Evolutionary conservation across 2,113 vertebrate species (phyloP).

Genomic region (Stomatorhinus ivindoensis): DNA sequence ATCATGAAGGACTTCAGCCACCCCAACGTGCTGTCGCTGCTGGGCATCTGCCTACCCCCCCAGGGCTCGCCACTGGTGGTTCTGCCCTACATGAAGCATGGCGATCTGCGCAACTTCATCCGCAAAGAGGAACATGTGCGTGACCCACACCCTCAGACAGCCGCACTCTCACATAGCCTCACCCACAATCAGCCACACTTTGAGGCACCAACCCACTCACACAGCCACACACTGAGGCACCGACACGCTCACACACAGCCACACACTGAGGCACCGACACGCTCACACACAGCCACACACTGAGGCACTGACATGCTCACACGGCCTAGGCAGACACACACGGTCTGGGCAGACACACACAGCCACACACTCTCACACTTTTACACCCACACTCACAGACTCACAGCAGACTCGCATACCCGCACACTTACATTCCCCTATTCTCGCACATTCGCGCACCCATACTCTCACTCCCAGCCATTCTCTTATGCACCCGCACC

Average conservation of each 20-base stretch:
- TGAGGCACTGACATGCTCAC: neutral
- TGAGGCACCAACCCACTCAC: neutral
- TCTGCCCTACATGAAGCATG: slow-evolving; percentile 96
- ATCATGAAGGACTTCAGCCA: slow-evolving; percentile 99
- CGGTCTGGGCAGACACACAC: too few relatives aligned
- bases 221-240: neutral
- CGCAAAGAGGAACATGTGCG: slow-evolving; percentile 89
- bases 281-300: neutral
- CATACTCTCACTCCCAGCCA: too few relatives aligned
- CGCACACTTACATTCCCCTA: too few relatives aligned
- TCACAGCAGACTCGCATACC: too few relatives aligned
- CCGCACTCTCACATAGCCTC: neutral
- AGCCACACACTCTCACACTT: neutral
- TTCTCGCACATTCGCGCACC: too few relatives aligned
- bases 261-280: too few relatives aligned
- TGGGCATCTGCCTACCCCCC: slow-evolving; percentile 91
- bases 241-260: neutral
- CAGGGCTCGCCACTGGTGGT: slow-evolving; percentile 90
- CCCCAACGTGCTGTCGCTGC: slow-evolving; percentile 86
- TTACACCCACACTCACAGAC: too few relatives aligned
- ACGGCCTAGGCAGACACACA: too few relatives aligned
- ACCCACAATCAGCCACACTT: neutral
- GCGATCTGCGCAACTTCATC: slow-evolving; percentile 96
- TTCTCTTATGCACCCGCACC: too few relatives aligned
- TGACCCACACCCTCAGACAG: slow-evolving; percentile 12